A percentile compares a stretch with the other conserved stretches of the same genome.
Evolutionary conservation across 2,888 invertebrate species (phyloP).

Genomic region (Tyria jacobaeae): DNA sequence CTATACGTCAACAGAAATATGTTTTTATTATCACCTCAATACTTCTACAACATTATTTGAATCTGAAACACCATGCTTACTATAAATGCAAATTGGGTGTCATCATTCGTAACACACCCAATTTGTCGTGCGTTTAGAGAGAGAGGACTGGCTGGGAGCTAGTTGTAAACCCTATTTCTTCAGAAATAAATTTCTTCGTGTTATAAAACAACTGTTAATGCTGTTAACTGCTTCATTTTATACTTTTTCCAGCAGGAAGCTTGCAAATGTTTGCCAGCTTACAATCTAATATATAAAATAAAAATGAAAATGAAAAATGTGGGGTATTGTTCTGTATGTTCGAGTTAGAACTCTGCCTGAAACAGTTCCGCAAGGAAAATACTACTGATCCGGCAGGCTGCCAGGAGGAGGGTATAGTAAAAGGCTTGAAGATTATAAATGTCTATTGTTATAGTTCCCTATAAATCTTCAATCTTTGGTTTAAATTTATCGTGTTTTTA

Average conservation of each 20-base stretch:
- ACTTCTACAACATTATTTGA: too few species aligned
- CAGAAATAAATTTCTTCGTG: too few species aligned
- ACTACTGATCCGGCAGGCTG: constrained; percentile 1
- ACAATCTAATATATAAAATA: not conserved
- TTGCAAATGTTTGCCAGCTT: not conserved
- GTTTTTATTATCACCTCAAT: too few species aligned
- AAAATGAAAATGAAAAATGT: constrained; percentile 2
- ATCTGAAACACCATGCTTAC: too few species aligned
- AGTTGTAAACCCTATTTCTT: too few species aligned
- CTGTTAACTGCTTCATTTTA: not conserved
- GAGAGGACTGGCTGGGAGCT: too few species aligned
- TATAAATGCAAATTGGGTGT: too few species aligned
- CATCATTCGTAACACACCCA: too few species aligned
- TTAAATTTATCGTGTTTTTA: not conserved
- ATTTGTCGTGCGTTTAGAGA: too few species aligned
- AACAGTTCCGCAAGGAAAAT: constrained; percentile 2
- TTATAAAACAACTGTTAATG: too few species aligned
- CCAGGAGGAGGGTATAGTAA: constrained; percentile 1
- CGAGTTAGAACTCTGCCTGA: constrained; percentile 15
- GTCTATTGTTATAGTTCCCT: not conserved
- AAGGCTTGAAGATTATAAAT: not conserved
- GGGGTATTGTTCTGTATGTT: constrained; percentile 6
- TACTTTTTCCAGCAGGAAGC: not conserved
- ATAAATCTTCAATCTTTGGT: too few species aligned
- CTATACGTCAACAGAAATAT: too few species aligned